Evolutionary conservation across 2,113 vertebrate genomes (phyloP).

Genomic region (Semnornis frantzii): DNA sequence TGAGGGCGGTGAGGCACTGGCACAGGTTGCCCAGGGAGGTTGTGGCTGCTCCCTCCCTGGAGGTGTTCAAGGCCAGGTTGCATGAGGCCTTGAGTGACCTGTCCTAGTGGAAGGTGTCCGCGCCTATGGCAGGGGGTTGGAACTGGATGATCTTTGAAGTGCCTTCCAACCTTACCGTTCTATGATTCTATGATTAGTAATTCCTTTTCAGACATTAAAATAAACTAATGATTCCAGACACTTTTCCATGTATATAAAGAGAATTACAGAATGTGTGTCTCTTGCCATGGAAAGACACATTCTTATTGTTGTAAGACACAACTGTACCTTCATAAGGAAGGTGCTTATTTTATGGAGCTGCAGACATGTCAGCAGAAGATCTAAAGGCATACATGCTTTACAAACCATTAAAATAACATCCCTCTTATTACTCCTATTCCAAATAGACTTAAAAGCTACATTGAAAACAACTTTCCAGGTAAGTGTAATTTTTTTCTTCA

Average conservation of each 20-base stretch:
- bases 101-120: too few species aligned
- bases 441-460: background rate
- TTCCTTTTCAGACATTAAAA: background rate
- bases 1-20: too few species aligned
- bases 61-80: too few species aligned
- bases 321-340: background rate
- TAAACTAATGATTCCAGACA: background rate
- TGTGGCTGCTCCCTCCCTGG: too few species aligned
- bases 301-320: background rate
- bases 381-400: background rate
- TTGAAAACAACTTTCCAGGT: background rate
- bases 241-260: background rate
- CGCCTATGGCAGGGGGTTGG: too few species aligned
- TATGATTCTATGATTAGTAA: background rate
- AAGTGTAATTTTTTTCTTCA: background rate
- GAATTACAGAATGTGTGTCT: background rate
- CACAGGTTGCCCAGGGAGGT: too few species aligned
- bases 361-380: background rate
- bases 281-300: background rate
- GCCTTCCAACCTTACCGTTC: too few species aligned
- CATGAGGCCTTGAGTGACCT: too few species aligned
- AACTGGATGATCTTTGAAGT: too few species aligned
- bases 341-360: background rate
- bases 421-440: background rate
- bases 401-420: background rate